These are phyloP conservation scores for Mactra quadrangularis DNA, from an alignment of 1,140 invertebrate species.

Conservation along the genomic window DNA sequence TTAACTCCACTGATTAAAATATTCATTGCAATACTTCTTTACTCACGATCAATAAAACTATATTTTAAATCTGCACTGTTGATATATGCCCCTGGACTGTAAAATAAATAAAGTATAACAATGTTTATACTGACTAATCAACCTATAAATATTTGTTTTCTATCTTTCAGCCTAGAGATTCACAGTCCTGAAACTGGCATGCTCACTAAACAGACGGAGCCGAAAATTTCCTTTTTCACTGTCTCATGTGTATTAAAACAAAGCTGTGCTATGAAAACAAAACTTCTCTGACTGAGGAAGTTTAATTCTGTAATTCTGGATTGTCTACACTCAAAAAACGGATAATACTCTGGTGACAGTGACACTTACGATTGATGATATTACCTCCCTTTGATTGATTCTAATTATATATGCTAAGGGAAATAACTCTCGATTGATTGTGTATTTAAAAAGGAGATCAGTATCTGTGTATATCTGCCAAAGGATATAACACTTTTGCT, in stretches of 20 bases:
- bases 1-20: too few relatives aligned
- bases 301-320: not conserved
- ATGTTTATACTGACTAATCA: too few relatives aligned
- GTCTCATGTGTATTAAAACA: conserved; percentile 35
- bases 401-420: not conserved
- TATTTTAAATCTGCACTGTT: too few relatives aligned
- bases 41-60: too few relatives aligned
- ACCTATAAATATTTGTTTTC: not conserved
- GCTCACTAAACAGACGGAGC: conserved; percentile 45
- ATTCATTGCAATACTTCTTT: too few relatives aligned
- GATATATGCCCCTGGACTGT: too few relatives aligned
- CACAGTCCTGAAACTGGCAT: conserved; percentile 48
- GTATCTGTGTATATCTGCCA: not conserved
- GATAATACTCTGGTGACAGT: conserved; percentile 17
- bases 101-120: too few relatives aligned
- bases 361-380: not conserved
- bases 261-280: not conserved
- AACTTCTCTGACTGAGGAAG: not conserved
- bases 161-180: conserved; percentile 44
- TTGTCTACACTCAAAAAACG: conserved; percentile 7
- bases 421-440: conserved; percentile 14
- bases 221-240: conserved; percentile 46
- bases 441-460: not conserved
- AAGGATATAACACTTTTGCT: conserved; percentile 1
- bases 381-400: conserved; percentile 1